Percentiles rank a stretch among this genome's conserved stretches.
phyloP scores from a whole-genome alignment of 1,140 invertebrate species.

The Tigriopus japonicus region DNA sequence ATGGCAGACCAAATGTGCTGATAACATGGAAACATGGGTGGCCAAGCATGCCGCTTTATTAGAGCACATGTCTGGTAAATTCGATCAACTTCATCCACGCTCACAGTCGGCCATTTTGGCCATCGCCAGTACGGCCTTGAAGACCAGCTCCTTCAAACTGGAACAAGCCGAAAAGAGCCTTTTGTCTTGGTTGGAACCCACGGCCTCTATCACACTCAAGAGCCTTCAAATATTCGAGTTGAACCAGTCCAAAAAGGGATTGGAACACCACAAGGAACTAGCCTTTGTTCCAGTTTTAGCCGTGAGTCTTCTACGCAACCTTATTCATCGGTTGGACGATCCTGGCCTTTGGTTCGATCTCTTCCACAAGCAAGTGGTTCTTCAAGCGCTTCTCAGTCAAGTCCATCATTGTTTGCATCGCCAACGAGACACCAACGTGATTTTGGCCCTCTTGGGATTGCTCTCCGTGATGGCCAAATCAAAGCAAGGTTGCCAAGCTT shows the following conservation, averaged over 20 bases:
- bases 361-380: neutral
- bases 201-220: neutral
- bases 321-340: neutral
- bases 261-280: neutral
- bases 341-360: neutral
- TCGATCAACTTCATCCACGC: neutral
- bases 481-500: neutral
- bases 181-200: neutral
- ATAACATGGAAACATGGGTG: neutral
- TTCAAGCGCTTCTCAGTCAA: neutral
- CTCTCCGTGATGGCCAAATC: neutral
- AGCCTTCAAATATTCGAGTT: neutral
- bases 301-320: conserved; percentile 1
- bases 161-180: neutral
- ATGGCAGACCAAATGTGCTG: conserved; percentile 4
- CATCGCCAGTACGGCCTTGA: neutral
- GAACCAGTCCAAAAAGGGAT: neutral
- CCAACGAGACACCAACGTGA: neutral
- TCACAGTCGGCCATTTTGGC: neutral
- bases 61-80: neutral
- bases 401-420: neutral
- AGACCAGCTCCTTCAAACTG: neutral
- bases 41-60: neutral
- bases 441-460: neutral
- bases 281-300: neutral